A percentile compares a stretch with the other conserved stretches of the same genome.
Evolutionary conservation across 30 jellyfish, hydroid and myxozoan genomes (phyloP).

Genomic region (Phacellophora camtschatica): DNA sequence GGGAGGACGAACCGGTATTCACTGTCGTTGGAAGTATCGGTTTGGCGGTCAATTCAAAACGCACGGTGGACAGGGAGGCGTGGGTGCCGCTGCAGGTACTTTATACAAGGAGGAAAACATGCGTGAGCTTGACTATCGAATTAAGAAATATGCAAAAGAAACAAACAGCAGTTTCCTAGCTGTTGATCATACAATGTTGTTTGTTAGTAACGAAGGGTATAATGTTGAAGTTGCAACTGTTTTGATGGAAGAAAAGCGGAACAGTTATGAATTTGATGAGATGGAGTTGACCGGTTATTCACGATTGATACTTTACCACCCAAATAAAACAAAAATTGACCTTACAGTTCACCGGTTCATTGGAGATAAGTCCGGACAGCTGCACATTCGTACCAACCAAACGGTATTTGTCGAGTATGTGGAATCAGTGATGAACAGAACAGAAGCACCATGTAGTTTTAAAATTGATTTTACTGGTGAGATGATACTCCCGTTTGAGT

Average conservation of each 20-base stretch:
- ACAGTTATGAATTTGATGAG: slow-evolving; percentile 48
- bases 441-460: slow-evolving; percentile 71
- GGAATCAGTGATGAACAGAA: slow-evolving; percentile 50
- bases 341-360: slow-evolving; percentile 46
- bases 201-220: slow-evolving; percentile 53
- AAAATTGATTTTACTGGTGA: slow-evolving; percentile 49
- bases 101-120: slow-evolving; percentile 57
- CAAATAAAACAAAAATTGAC: slow-evolving; percentile 5
- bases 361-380: slow-evolving; percentile 65
- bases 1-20: slow-evolving; percentile 65
- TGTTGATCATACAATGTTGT: slow-evolving; percentile 62
- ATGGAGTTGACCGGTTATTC: slow-evolving; percentile 58
- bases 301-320: slow-evolving; percentile 42
- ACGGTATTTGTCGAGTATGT: slow-evolving; percentile 47
- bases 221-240: slow-evolving; percentile 59
- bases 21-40: slow-evolving; percentile 53
- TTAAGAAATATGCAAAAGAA: slow-evolving; percentile 32
- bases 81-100: slow-evolving; percentile 70
- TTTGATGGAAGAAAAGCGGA: slow-evolving; percentile 33
- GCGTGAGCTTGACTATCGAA: slow-evolving; percentile 50
- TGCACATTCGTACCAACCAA: slow-evolving; percentile 50
- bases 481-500: slow-evolving; percentile 61
- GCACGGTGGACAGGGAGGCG: slow-evolving; percentile 49
- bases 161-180: slow-evolving; percentile 46
- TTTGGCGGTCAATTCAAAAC: slow-evolving; percentile 46